These are phyloP conservation scores for Steinernema carpocapsae DNA, from an alignment of 2,888 invertebrate genomes.

Conservation along the genomic window DNA sequence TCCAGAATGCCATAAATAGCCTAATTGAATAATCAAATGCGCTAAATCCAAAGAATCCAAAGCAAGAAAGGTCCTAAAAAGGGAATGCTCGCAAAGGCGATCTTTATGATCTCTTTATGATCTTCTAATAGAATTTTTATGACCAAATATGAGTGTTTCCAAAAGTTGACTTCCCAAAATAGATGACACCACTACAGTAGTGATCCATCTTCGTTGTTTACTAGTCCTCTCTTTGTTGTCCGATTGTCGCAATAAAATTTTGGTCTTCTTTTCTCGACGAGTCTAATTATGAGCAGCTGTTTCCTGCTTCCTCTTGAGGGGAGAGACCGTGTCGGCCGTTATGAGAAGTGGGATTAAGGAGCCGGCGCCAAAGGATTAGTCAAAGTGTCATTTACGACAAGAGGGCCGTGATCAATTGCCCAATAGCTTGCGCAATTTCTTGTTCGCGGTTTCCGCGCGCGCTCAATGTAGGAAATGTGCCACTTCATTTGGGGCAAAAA, in stretches of 20 bases:
- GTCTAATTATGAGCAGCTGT: conserved; percentile 31
- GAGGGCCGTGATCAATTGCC: conserved; percentile 32
- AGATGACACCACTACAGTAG: background rate
- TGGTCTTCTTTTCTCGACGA: background rate
- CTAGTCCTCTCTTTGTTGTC: conserved; percentile 11
- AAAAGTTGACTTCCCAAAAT: too few species aligned
- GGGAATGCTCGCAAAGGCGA: too few species aligned
- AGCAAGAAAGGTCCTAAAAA: too few species aligned
- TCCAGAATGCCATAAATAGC: too few species aligned
- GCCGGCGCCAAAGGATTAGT: conserved; percentile 33
- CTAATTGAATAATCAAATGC: too few species aligned
- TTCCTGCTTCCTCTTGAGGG: conserved; percentile 7
- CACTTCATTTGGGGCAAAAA: background rate
- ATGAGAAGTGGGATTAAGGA: conserved; percentile 24
- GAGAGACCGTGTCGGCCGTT: conserved; percentile 30
- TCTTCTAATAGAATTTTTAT: too few species aligned
- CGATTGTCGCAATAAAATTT: conserved; percentile 25
- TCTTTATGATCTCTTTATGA: too few species aligned
- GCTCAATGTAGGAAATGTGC: background rate
- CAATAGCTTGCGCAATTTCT: conserved; percentile 24
- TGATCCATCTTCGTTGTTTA: conserved; percentile 10
- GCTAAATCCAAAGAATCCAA: too few species aligned
- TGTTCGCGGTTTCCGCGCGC: background rate
- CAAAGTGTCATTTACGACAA: conserved; percentile 35
- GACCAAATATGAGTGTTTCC: too few species aligned